Evolutionary conservation across 2,113 vertebrate species (phyloP).

Genomic region (Gila orcuttii): DNA sequence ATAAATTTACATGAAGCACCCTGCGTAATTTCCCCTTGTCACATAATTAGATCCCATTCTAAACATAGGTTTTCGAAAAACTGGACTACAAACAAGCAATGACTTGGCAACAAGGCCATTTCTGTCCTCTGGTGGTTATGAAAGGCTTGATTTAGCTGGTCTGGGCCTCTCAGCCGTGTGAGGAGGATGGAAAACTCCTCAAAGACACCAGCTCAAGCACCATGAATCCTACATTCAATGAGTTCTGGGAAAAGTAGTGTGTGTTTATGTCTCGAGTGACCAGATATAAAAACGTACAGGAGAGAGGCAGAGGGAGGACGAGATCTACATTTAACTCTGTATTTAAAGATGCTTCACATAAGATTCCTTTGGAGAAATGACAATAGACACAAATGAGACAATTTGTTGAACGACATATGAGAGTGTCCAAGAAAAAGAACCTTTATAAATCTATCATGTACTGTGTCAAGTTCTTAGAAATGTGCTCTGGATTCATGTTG

Average conservation of each 20-base stretch:
- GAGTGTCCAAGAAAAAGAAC: no score
- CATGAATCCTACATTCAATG: slow-evolving; percentile 77
- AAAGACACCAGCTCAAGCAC: slow-evolving; percentile 54
- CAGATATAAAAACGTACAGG: slow-evolving; percentile 7
- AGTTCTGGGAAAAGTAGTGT: slow-evolving; percentile 64
- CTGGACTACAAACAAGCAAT: slow-evolving; percentile 58
- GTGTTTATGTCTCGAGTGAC: slow-evolving; percentile 27
- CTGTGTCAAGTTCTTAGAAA: background rate
- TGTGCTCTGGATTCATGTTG: background rate
- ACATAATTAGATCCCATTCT: slow-evolving; percentile 49
- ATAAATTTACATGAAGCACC: background rate
- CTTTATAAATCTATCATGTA: background rate
- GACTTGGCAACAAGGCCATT: slow-evolving; percentile 68
- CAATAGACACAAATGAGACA: background rate
- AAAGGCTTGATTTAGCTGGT: slow-evolving; percentile 71
- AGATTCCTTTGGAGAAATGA: background rate
- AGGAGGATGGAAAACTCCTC: slow-evolving; percentile 71
- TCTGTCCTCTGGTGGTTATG: slow-evolving; percentile 71
- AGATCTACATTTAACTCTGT: background rate
- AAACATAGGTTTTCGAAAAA: slow-evolving; percentile 53
- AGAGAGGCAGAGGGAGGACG: background rate
- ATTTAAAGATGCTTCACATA: background rate
- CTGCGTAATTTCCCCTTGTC: slow-evolving; percentile 59
- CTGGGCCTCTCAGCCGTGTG: slow-evolving; percentile 61
- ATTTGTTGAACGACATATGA: background rate